phyloP scores from a whole-genome alignment of 2,888 invertebrate species.

The Eurois occulta region DNA sequence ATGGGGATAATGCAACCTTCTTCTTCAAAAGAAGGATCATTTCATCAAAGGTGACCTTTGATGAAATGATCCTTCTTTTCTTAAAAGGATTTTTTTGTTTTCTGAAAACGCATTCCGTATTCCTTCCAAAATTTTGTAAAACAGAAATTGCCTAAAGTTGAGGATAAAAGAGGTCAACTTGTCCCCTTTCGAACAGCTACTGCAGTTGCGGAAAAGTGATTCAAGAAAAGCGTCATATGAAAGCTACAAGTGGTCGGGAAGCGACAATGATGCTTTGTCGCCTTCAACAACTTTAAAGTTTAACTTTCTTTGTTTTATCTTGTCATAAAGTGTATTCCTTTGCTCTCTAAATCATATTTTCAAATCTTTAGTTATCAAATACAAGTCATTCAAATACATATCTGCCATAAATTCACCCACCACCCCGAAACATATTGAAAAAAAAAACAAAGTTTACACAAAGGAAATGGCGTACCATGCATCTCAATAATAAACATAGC shows the following conservation, averaged over 20 bases:
- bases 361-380: not conserved
- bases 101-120: not conserved
- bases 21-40: no score
- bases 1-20: not conserved
- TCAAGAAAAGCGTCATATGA: not conserved
- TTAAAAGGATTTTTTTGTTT: not conserved
- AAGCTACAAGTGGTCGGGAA: slow-evolving; percentile 24
- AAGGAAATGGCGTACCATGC: slow-evolving; percentile 1
- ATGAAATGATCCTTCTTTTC: not conserved
- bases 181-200: not conserved
- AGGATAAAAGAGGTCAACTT: not conserved
- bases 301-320: not conserved
- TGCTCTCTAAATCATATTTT: not conserved
- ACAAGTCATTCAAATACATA: slow-evolving; percentile 6
- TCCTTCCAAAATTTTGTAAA: not conserved
- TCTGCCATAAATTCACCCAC: not conserved
- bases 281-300: not conserved
- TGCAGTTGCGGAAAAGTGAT: slow-evolving; percentile 1
- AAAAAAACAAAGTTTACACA: not conserved
- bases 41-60: no score
- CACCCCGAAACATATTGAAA: not conserved
- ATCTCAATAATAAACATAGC: slow-evolving; percentile 18
- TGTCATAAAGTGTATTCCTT: not conserved
- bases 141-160: not conserved
- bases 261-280: not conserved